These are phyloP conservation scores for Euthynnus affinis DNA, from an alignment of 2,797 vertebrate genomes.

Conservation along the genomic window DNA sequence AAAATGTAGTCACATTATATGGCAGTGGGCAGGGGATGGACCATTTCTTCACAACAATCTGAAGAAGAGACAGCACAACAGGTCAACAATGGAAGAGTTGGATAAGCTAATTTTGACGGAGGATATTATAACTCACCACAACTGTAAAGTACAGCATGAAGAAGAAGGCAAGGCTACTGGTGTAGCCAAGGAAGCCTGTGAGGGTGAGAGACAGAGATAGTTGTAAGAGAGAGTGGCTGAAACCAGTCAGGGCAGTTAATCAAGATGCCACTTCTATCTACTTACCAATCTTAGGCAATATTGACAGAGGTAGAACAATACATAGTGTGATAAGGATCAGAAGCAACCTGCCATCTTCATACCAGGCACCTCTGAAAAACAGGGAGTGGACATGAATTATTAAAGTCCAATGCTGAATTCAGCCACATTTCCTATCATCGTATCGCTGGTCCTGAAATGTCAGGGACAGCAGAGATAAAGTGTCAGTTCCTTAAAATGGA, in stretches of 20 bases:
- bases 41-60: slow-evolving; percentile 96
- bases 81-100: slow-evolving; percentile 8
- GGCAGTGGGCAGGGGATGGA: slow-evolving; percentile 93
- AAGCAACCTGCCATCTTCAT: slow-evolving; percentile 89
- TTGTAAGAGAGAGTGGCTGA: background rate
- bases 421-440: slow-evolving; percentile 32
- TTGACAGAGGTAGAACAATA: slow-evolving; percentile 91
- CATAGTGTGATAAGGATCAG: slow-evolving; percentile 89
- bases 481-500: slow-evolving; percentile 81
- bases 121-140: slow-evolving; percentile 89
- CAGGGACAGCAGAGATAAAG: slow-evolving; percentile 78
- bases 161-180: slow-evolving; percentile 95
- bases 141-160: slow-evolving; percentile 95
- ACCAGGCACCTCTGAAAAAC: slow-evolving; percentile 88
- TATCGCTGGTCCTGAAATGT: slow-evolving; percentile 66
- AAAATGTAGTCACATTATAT: slow-evolving; percentile 72
- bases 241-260: background rate
- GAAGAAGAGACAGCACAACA: slow-evolving; percentile 29
- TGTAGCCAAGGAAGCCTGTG: slow-evolving; percentile 97
- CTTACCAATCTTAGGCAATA: slow-evolving; percentile 95
- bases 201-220: slow-evolving; percentile 12
- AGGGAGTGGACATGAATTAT: slow-evolving; percentile 24
- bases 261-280: slow-evolving; percentile 60
- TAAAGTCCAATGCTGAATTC: slow-evolving; percentile 22
- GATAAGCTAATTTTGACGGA: background rate